These are phyloP conservation scores for Acomys russatus DNA, from an alignment of 2,797 vertebrate species.

Conservation along the genomic window DNA sequence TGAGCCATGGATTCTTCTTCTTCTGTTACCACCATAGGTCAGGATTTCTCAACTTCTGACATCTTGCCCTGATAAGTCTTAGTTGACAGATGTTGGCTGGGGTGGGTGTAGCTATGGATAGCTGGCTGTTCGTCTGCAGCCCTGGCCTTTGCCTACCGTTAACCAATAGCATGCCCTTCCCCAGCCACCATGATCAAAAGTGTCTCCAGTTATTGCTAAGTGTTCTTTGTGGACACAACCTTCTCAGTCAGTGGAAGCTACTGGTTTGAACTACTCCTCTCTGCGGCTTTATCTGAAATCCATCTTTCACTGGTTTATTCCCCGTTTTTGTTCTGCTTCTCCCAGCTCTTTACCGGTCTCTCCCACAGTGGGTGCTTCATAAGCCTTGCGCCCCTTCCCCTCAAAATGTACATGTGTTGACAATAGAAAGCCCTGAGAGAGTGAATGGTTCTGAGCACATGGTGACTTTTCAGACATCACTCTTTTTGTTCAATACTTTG, in stretches of 20 bases:
- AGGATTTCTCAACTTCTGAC: not conserved
- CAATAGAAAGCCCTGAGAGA: not conserved
- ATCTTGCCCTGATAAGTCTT: not conserved
- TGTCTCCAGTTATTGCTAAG: not conserved
- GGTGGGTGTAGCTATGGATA: not conserved
- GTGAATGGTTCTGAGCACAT: not conserved
- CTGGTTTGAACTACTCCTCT: not conserved
- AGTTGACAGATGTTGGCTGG: not conserved
- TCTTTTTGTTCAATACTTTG: not conserved
- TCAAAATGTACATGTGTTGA: not conserved
- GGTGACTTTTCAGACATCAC: not conserved
- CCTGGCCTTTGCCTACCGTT: not conserved
- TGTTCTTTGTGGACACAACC: no score
- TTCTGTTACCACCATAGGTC: not conserved
- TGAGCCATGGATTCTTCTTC: not conserved
- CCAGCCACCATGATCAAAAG: not conserved
- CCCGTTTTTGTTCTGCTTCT: not conserved
- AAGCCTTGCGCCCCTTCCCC: not conserved
- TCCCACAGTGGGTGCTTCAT: not conserved
- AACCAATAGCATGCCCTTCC: no score
- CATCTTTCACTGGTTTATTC: not conserved
- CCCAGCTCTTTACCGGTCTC: not conserved
- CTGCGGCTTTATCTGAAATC: no score
- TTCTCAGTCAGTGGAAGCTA: not conserved
- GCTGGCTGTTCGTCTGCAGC: no score